Base-by-base conservation (phyloP, 53 echinoderm and acorn worm species). In the Temnopleurus reevesii region DNA sequence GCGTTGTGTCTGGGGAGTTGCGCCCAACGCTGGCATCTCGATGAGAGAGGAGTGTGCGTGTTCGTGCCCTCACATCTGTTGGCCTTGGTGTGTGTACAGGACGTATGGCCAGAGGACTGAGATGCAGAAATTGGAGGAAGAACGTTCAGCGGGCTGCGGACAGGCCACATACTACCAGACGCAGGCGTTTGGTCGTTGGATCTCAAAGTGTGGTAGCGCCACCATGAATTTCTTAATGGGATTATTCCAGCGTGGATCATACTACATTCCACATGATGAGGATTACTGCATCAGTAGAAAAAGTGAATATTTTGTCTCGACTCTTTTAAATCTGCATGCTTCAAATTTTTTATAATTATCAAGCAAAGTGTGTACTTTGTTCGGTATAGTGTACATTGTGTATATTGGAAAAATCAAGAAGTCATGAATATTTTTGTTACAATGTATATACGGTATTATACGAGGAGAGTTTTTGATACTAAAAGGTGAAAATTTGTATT, bases 181-280 rank as follows among this genome's bases (percentile, higher is more conserved):
- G 35, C 89, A 81, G 61, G 64, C 92, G 8, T 87, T 77, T 31
- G 89, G 89, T 80, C 90, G 81, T 59, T 94, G 94, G 94, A 26
- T 94, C 12, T 58, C 83, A 36, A 86, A 89, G 77, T 94, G 94
- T 58, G 92, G 94, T 31, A 90, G 77, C 89, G 57, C 90, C 47
- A 82, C 91, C 87, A 91, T 90, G 82, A 90, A 94, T 61, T 88
- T 91, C 28, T 54, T 94, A 54, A 53, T 94, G 83, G 94, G 94
- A 82, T 71, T 90, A 65, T 94, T 91, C 79, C 94, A 94, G 89
- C 90, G 88, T 4, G 94, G 94, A 13, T 92, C 92, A 29, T 94
- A 94, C 81, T 76, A 92, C 61, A 90, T 94, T 31, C 92, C 92
- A 19, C 65, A 90, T 3, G 93, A 93, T 45, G 82, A 89, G 90